Evolutionary conservation across 2,888 invertebrate species (phyloP).

Genomic region (Pecten maximus): DNA sequence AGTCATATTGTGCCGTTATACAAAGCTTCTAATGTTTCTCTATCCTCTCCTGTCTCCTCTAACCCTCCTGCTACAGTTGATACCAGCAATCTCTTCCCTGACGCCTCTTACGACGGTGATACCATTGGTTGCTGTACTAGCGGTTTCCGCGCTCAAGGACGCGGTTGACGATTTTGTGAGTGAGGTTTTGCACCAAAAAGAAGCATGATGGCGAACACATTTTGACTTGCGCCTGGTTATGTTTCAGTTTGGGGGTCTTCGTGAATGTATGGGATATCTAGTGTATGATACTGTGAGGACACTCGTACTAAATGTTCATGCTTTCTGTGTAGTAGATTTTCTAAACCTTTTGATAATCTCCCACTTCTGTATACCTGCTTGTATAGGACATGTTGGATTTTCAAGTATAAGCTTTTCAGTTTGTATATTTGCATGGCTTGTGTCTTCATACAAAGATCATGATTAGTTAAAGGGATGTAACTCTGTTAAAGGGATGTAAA

Average conservation of each 20-base stretch:
- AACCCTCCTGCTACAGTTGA: slow-evolving; percentile 85
- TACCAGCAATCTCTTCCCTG: slow-evolving; percentile 98
- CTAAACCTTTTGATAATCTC: too few relatives aligned
- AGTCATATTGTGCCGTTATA: background rate
- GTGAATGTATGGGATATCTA: background rate
- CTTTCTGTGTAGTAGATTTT: background rate
- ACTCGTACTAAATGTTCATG: background rate
- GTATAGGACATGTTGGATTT: background rate
- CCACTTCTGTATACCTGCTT: too few relatives aligned
- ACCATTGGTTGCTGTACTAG: slow-evolving; percentile 96
- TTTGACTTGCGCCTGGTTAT: background rate
- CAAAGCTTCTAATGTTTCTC: slow-evolving; percentile 24
- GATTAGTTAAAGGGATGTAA: too few relatives aligned
- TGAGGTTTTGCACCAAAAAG: slow-evolving; percentile 44
- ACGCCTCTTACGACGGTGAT: slow-evolving; percentile 98
- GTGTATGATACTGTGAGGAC: background rate
- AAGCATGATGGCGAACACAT: slow-evolving; percentile 16
- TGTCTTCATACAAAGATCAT: too few relatives aligned
- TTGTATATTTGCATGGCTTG: background rate
- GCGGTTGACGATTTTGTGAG: slow-evolving; percentile 96
- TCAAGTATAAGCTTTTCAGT: too few relatives aligned
- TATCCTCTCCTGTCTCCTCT: slow-evolving; percentile 27
- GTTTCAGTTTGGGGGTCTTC: background rate
- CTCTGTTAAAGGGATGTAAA: too few relatives aligned
- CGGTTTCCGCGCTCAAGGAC: slow-evolving; percentile 98